Conservation (phyloP, 2,113 vertebrate species). For the Siniperca chuatsi region DNA sequence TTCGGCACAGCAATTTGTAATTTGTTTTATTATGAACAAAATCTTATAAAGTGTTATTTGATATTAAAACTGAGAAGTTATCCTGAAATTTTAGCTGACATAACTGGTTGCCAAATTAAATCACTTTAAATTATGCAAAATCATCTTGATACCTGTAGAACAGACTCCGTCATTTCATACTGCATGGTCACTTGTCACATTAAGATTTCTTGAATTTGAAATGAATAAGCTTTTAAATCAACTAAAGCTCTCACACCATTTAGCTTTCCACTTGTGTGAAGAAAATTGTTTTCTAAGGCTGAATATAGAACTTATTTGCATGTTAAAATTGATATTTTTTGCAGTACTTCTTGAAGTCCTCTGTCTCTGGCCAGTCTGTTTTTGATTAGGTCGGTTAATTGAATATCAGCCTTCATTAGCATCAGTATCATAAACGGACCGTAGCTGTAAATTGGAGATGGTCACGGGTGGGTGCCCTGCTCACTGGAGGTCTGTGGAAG, state of each 20-base stretch:
- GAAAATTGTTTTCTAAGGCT: conserved; percentile 5
- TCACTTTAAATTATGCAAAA: conserved; percentile 10
- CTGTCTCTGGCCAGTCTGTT: conserved; percentile 34
- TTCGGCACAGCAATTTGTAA: background rate
- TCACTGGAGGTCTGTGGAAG: conserved; percentile 45
- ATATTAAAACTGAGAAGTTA: background rate
- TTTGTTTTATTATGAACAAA: background rate
- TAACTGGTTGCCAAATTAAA: background rate
- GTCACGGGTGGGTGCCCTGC: conserved; percentile 61
- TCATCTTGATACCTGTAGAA: background rate
- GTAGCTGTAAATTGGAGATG: conserved; percentile 60
- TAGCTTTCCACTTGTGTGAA: background rate
- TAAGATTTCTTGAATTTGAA: background rate
- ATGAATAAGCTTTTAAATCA: background rate
- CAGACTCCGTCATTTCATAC: background rate
- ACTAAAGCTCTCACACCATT: background rate
- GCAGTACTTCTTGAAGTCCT: background rate
- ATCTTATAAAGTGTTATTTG: background rate
- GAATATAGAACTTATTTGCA: conserved; percentile 6
- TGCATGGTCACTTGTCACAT: background rate
- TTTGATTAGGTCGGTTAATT: conserved; percentile 62
- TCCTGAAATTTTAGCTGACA: background rate
- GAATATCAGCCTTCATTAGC: conserved; percentile 56
- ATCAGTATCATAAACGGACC: conserved; percentile 50
- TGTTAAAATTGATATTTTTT: conserved; percentile 35